These are phyloP conservation scores for Saguinus imperator DNA, from an alignment of 2,113 vertebrate species.

Conservation along the genomic window DNA sequence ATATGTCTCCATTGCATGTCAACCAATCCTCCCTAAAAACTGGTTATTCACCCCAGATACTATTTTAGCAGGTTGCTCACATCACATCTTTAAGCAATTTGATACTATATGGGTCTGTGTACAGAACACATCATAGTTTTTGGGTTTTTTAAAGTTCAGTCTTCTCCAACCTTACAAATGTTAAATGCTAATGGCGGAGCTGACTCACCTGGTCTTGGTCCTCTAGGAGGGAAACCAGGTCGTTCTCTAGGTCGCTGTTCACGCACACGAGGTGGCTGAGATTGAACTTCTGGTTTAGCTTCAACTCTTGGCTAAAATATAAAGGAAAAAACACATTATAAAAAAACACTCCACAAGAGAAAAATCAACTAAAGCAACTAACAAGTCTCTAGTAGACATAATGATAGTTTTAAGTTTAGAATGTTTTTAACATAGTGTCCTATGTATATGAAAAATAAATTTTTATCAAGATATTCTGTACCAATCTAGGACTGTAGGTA, in stretches of 20 bases:
- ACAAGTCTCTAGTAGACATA: conserved; percentile 67
- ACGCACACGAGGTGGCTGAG: conserved; percentile 88
- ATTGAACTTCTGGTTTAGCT: conserved; percentile 91
- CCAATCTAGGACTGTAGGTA: conserved; percentile 88
- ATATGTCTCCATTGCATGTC: not conserved
- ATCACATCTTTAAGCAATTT: conserved; percentile 29
- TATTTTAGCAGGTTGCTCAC: not conserved
- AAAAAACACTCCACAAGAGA: not conserved
- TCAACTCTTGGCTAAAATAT: conserved; percentile 91
- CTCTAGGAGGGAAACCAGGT: conserved; percentile 90
- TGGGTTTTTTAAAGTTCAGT: not conserved
- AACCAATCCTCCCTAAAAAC: conserved; percentile 36
- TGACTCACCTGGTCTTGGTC: conserved; percentile 90
- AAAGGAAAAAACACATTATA: conserved; percentile 61
- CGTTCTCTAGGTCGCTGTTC: conserved; percentile 95
- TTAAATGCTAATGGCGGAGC: not conserved
- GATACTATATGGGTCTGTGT: not conserved
- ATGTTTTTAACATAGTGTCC: conserved; percentile 57
- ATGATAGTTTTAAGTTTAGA: conserved; percentile 41
- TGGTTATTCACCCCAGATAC: not conserved
- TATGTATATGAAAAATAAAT: conserved; percentile 39
- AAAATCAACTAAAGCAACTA: conserved; percentile 45
- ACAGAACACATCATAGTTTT: not conserved
- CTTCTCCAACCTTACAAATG: not conserved
- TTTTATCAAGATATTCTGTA: conserved; percentile 83